Evolutionary conservation across 1,140 invertebrate species (phyloP).

Genomic region (Aphis craccivora): DNA sequence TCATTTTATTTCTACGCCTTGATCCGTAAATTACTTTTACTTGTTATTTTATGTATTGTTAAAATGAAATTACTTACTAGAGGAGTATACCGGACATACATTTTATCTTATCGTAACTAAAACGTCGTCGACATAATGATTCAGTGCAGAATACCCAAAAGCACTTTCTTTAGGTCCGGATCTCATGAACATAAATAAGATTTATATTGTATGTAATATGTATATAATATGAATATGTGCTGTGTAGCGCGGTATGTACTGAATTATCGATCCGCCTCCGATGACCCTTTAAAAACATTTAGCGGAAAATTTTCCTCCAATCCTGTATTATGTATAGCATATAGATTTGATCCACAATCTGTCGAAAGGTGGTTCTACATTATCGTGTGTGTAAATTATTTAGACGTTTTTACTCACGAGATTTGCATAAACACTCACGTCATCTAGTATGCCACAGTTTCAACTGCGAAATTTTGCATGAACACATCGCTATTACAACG

Average conservation of each 20-base stretch:
- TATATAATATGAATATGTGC: background rate
- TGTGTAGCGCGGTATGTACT: too few relatives aligned
- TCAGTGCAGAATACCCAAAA: slow-evolving; percentile 1
- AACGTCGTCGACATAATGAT: background rate
- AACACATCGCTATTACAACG: background rate
- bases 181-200: slow-evolving; percentile 14
- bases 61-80: background rate
- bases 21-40: background rate
- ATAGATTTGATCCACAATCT: background rate
- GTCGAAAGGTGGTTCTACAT: background rate
- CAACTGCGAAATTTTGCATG: background rate
- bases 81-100: slow-evolving; percentile 32
- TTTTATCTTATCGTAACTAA: slow-evolving; percentile 39
- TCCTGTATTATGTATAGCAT: background rate
- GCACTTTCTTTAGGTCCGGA: slow-evolving; percentile 37
- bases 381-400: background rate
- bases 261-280: slow-evolving; percentile 6
- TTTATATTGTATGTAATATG: background rate
- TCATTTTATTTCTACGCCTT: background rate
- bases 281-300: slow-evolving; percentile 12
- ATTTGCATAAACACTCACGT: background rate
- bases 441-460: background rate
- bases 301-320: background rate
- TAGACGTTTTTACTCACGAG: background rate
- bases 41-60: background rate